Percentiles rank a stretch among this genome's conserved stretches.
phyloP scores from a whole-genome alignment of 2,888 invertebrate genomes.

The Aleiodes testaceus region DNA sequence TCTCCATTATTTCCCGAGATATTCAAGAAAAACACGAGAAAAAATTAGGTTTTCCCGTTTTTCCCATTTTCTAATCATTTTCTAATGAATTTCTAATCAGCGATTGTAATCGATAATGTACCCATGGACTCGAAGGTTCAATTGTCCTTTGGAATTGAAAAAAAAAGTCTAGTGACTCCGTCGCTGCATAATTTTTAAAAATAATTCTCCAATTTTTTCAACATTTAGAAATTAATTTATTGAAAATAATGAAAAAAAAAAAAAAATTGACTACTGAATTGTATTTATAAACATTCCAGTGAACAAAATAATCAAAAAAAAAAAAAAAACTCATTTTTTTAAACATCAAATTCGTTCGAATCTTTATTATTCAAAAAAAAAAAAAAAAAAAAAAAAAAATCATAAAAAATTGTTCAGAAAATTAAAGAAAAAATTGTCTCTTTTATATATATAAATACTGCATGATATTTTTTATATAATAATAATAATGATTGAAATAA shows the following conservation, averaged over 20 bases:
- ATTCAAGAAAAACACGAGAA: neutral
- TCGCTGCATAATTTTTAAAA: constrained; percentile 30
- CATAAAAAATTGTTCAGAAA: constrained; percentile 44
- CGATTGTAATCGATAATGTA: constrained; percentile 15
- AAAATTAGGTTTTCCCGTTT: no score
- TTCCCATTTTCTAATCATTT: neutral
- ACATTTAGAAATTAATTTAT: constrained; percentile 11
- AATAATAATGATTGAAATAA: constrained; percentile 56
- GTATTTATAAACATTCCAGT: no score
- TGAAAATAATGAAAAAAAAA: neutral
- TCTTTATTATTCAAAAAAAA: constrained; percentile 21
- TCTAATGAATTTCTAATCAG: neutral
- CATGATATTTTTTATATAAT: constrained; percentile 69
- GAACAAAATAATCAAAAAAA: no score
- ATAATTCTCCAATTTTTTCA: constrained; percentile 26
- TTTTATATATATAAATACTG: constrained; percentile 64
- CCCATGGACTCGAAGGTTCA: constrained; percentile 17
- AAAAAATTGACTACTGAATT: neutral
- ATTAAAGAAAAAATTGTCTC: constrained; percentile 54
- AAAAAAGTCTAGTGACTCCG: constrained; percentile 18
- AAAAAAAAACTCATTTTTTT: neutral
- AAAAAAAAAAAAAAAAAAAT: constrained; percentile 43
- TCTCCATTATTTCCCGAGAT: neutral
- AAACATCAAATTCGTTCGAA: constrained; percentile 58
- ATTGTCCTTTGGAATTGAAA: constrained; percentile 24